Evolutionary conservation across 2,888 invertebrate genomes (phyloP), one percentile per base, ranked within the genome.

Genomic region (Dolichomitus sp.): DNA sequence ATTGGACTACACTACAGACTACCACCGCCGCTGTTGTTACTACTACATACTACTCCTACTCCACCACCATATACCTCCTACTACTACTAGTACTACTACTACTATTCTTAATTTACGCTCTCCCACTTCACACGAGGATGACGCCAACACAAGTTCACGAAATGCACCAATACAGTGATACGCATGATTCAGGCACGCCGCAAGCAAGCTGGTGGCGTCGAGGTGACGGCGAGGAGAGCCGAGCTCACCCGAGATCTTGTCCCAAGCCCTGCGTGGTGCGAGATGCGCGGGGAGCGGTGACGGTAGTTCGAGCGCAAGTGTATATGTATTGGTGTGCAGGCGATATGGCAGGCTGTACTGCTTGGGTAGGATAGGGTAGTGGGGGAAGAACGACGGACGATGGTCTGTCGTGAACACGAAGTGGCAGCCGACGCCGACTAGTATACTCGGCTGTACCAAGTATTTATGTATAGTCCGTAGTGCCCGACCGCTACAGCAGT

Each of bases 311-410:
- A 63, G 80, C 69, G 66, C 30, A 2, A 74, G 72, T 63, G 66
- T 63, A 81, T 77, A 9, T 9, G 9, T 75, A 75, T 72, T 59
- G 68, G 40, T 14, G 54, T 27, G 48, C 75, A 45, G 85, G 84
- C 79, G 81, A 27, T 70, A 57, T 9, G 48, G 65, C 78, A 68
- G 37, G 33, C 37, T 65, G 66, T 76, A 70, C 50, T 59, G 68
- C 76, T 30, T 63, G 40, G 65, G 75, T 80, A 50, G 65, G n/a
- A 27, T 17, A n/a, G 65, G 66, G 61, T 66, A 79, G 81, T 65
- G 83, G 82, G 69, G 69, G 84, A 78, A 52, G 78, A 78, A 83
- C 81, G 78, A 80, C 74, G 77, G 76, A 83, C 82, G 80, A 80
- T 70, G 74, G 72, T 74, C 77, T 74, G 80, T 84, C 81, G 81